Conservation (phyloP, 2,888 invertebrate species). For the Diaprepes abbreviatus region DNA sequence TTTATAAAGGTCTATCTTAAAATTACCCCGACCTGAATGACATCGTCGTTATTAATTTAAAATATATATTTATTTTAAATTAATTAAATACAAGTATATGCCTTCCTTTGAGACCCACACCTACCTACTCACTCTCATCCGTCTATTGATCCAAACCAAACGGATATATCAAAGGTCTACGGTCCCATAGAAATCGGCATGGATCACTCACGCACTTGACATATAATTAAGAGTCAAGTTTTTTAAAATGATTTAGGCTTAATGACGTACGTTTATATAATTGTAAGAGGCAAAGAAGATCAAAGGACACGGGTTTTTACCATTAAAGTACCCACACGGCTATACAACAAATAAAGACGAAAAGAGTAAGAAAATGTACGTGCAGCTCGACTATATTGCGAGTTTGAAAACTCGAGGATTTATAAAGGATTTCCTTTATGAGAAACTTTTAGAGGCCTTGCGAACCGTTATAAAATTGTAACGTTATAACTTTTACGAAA, state of each 20-base stretch:
- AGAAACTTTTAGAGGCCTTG: slow-evolving; percentile 56
- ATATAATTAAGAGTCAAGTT: slow-evolving; percentile 59
- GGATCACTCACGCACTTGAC: slow-evolving; percentile 58
- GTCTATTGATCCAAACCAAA: slow-evolving; percentile 29
- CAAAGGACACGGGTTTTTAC: slow-evolving; percentile 58
- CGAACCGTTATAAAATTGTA: slow-evolving; percentile 57
- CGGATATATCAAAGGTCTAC: slow-evolving; percentile 42
- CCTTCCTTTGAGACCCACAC: neutral
- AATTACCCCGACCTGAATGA: no score
- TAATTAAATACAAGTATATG: slow-evolving; percentile 18
- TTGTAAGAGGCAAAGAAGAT: slow-evolving; percentile 60
- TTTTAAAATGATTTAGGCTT: slow-evolving; percentile 56
- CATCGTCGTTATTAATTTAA: neutral
- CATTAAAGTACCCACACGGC: slow-evolving; percentile 51
- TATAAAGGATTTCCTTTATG: slow-evolving; percentile 59
- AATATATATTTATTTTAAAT: neutral
- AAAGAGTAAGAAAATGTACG: slow-evolving; percentile 47
- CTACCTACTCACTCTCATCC: slow-evolving; percentile 16
- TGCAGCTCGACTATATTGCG: slow-evolving; percentile 52
- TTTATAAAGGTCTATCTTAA: no score
- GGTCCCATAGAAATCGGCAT: slow-evolving; percentile 56
- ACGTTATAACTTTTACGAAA: slow-evolving; percentile 55
- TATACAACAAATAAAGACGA: slow-evolving; percentile 52
- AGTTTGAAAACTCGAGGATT: slow-evolving; percentile 56
- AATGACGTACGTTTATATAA: slow-evolving; percentile 62